phyloP scores from a whole-genome alignment of 2,888 invertebrate genomes.

The Allophyes oxyacanthae region DNA sequence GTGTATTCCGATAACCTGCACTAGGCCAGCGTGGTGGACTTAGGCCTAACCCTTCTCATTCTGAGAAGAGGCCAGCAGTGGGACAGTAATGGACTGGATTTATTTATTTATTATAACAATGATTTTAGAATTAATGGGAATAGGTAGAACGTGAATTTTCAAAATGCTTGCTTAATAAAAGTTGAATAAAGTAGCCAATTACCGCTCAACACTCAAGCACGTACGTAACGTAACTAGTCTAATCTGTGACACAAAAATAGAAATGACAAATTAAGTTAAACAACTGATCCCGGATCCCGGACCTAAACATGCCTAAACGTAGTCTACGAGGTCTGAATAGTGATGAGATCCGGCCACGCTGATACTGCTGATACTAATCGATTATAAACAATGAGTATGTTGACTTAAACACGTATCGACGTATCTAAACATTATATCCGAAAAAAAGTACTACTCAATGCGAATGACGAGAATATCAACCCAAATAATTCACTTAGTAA shows the following conservation, averaged over 20 bases:
- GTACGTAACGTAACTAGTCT: no score
- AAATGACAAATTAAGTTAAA: conserved; percentile 52
- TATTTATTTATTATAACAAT: no score
- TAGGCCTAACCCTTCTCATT: no score
- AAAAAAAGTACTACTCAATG: neutral
- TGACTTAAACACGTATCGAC: neutral
- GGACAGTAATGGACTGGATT: no score
- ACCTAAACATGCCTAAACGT: conserved; percentile 42
- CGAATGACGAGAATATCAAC: neutral
- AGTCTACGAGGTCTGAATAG: conserved; percentile 41
- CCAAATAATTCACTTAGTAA: no score
- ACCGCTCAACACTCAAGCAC: conserved; percentile 11
- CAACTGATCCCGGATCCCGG: conserved; percentile 58
- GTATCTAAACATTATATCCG: neutral
- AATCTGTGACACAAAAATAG: conserved; percentile 46
- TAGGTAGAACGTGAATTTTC: no score
- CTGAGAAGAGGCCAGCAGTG: no score
- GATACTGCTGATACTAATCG: conserved; percentile 48
- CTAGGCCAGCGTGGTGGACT: no score
- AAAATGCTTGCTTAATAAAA: no score
- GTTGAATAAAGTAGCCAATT: no score
- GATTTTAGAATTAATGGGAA: no score
- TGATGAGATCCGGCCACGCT: conserved; percentile 40
- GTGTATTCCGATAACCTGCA: no score
- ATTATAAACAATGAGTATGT: conserved; percentile 25